Percentiles rank a stretch among this genome's conserved stretches.
These are phyloP conservation scores for Himantopus leucocephalus DNA, from an alignment of 2,113 vertebrate genomes.

Conservation along the genomic window DNA sequence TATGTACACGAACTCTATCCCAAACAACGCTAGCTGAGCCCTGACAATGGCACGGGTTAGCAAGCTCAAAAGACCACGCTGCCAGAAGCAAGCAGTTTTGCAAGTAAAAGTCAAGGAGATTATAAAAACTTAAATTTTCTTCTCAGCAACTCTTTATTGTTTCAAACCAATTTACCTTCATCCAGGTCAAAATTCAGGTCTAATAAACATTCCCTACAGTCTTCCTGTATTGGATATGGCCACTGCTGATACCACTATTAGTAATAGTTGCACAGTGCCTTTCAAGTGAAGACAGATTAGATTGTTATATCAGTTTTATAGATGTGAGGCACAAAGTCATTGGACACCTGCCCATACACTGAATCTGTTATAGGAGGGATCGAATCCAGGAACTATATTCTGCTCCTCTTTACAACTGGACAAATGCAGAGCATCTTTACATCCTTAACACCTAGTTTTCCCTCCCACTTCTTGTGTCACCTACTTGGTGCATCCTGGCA, in stretches of 20 bases:
- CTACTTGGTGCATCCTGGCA: not conserved
- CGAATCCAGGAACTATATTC: not conserved
- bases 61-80: not conserved
- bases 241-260: not conserved
- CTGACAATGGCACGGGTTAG: not conserved
- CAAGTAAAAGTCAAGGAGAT: not conserved
- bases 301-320: not conserved
- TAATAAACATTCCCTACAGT: not conserved
- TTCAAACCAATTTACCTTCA: not conserved
- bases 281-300: not conserved
- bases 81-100: not conserved
- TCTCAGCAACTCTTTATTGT: not conserved
- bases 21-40: not conserved
- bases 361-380: not conserved
- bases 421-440: not conserved
- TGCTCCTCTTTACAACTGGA: not conserved
- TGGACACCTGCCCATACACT: not conserved
- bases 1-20: conserved; percentile 32
- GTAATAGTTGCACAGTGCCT: not conserved
- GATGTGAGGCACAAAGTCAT: not conserved
- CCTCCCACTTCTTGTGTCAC: not conserved
- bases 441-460: not conserved
- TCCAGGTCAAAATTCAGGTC: not conserved
- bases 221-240: not conserved
- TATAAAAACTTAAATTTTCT: not conserved